Percentiles rank a stretch among this genome's conserved stretches.
phyloP scores from a whole-genome alignment of 2,113 vertebrate genomes.

The Meleagris gallopavo region DNA sequence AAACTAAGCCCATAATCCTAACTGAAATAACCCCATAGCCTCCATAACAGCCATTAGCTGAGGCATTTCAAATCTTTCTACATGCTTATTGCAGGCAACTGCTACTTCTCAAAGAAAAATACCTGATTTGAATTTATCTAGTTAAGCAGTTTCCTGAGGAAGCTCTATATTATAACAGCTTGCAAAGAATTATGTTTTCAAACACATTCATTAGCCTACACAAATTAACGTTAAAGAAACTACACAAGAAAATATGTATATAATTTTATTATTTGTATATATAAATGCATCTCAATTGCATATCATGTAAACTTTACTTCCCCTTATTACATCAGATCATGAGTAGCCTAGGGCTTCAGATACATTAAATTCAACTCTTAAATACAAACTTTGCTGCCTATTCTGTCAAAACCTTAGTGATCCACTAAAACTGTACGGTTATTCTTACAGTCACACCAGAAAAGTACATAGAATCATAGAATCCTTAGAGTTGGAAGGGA shows the following conservation, averaged over 20 bases:
- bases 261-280: not conserved
- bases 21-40: not conserved
- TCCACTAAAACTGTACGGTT: not conserved
- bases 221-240: not conserved
- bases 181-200: not conserved
- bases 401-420: not conserved
- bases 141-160: not conserved
- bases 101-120: not conserved
- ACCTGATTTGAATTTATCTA: not conserved
- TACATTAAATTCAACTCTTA: not conserved
- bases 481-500: no score
- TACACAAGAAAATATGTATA: no score
- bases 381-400: not conserved
- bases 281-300: not conserved
- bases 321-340: not conserved
- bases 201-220: not conserved
- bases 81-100: not conserved
- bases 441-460: not conserved
- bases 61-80: not conserved
- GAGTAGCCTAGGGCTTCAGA: not conserved
- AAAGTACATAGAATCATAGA: not conserved
- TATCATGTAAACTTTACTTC: not conserved
- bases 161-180: rapidly evolving
- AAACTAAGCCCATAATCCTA: not conserved
- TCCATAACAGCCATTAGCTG: not conserved